Evolutionary conservation across 2,888 invertebrate genomes (phyloP), one percentile per base, ranked within the genome.

Genomic region (Cyclophora albipunctata): DNA sequence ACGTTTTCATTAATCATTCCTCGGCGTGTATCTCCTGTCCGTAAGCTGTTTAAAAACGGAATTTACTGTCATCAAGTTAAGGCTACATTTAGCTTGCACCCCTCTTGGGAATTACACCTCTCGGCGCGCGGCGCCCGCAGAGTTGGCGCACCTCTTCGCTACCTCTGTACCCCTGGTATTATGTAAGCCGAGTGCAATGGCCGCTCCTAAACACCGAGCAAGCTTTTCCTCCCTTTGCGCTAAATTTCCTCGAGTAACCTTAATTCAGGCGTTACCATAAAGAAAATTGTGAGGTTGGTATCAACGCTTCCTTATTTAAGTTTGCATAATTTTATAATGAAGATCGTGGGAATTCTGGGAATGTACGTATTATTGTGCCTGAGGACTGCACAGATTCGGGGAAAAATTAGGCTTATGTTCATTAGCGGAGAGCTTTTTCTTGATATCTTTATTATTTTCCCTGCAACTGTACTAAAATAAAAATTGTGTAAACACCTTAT

Each of bases 151-250:
- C 84, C 79, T 81, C 83, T 77, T 67, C 53, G 71, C 70, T 77
- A 79, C 81, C 75, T 80, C 82, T 84, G 81, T 73, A 69, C 76
- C 81, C 85, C 85, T 80, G 75, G 84, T 86, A 70, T 86, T 88
- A 85, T 78, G 75, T 86, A 87, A 85, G 79, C 65, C 68, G 84
- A 72, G 86, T 83, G 85, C 86, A 86, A 86, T 86, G 86, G 84
- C 86, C 87, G 83, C 78, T 72, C 66, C 71, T 73, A 75, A 78
- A 79, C 69, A 73, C 70, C 66, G 69, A 73, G 57, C 73, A 72
- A 73, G 76, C 66, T 72, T 67, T 73, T 73, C 71, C 71, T 67
- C 75, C 70, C 68, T 52, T 43, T 63, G 66, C 60, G 69, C 69
- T 63, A 66, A 69, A 73, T 74, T 76, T 73, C 63, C 69, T 65